Conservation (phyloP, 2,113 vertebrate species). For the Pitta sordida region DNA sequence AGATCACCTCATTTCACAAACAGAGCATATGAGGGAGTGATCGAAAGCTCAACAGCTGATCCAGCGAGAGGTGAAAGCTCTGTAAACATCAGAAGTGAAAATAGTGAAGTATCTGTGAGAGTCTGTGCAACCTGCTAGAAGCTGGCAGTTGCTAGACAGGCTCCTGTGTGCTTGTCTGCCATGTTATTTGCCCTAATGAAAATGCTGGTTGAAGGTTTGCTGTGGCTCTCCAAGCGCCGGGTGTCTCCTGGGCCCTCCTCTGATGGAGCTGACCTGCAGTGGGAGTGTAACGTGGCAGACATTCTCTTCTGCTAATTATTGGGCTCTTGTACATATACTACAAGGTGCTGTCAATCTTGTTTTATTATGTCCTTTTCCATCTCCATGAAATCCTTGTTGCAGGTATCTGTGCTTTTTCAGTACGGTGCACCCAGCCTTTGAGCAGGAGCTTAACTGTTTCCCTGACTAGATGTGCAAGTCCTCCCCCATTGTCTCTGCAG, state of each 20-base stretch:
- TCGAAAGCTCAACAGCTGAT: neutral
- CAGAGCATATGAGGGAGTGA: neutral
- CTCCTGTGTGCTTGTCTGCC: neutral
- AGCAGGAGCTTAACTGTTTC: neutral
- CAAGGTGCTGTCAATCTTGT: neutral
- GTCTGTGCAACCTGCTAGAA: neutral
- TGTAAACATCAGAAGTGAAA: neutral
- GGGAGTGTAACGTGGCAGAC: neutral
- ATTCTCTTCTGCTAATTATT: neutral
- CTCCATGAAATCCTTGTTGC: neutral
- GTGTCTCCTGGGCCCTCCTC: neutral
- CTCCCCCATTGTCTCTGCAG: neutral
- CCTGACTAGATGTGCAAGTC: neutral
- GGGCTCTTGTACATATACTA: neutral
- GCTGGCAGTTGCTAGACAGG: neutral
- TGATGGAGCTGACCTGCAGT: neutral
- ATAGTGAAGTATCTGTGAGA: neutral
- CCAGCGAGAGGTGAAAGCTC: neutral
- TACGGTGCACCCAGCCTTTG: neutral
- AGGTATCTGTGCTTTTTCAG: neutral
- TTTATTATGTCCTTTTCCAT: neutral
- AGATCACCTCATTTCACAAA: neutral
- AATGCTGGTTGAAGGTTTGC: neutral
- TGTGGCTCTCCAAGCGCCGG: neutral
- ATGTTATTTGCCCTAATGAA: neutral